These are phyloP conservation scores for Drosophila buzzatii DNA, from an alignment of 2,888 invertebrate genomes.

Conservation along the genomic window DNA sequence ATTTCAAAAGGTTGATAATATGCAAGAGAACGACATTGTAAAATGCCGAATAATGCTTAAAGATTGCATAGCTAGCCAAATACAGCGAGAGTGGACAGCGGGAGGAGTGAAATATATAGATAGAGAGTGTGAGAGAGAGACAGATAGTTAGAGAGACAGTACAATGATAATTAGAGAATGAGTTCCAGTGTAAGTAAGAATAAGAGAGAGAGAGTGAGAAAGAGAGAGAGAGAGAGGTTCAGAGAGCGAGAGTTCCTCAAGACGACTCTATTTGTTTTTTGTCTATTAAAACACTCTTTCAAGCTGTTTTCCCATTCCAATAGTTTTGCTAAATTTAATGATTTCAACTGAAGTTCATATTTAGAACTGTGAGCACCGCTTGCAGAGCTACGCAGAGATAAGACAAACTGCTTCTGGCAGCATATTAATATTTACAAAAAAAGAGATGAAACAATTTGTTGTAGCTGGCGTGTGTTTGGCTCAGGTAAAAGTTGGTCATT, in stretches of 20 bases:
- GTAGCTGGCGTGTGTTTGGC: conserved; percentile 2
- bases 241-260: background rate
- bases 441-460: conserved; percentile 17
- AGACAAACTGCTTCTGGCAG: conserved; percentile 37
- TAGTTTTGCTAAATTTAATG: background rate
- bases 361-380: conserved; percentile 1
- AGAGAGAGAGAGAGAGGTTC: background rate
- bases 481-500: conserved; percentile 70
- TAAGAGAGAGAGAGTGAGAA: no score
- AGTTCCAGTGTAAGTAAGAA: no score
- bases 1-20: background rate
- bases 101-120: no score
- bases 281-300: background rate
- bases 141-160: background rate
- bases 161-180: no score
- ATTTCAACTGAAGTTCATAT: background rate
- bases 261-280: no score
- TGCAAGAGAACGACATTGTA: no score
- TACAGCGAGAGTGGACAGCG: no score
- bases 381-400: background rate
- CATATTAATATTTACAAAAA: conserved; percentile 44
- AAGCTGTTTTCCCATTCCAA: background rate
- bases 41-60: no score
- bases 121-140: no score
- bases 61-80: no score